phyloP scores from a whole-genome alignment of 2,113 vertebrate species.

The Ploceus nigricollis region DNA sequence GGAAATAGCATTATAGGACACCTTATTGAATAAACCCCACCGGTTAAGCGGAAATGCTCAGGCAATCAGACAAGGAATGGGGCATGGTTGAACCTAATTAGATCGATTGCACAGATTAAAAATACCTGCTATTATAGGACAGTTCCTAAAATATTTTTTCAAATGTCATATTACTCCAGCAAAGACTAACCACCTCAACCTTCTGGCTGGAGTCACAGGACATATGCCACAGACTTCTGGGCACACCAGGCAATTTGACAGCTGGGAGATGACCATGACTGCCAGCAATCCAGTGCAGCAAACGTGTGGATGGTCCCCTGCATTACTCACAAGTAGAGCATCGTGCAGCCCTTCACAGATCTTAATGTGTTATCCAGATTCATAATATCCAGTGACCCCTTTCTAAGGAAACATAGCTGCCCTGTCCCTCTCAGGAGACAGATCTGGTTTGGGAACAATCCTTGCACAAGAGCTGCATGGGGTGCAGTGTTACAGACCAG shows the following conservation, averaged over 20 bases:
- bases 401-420: neutral
- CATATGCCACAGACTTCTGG: neutral
- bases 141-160: constrained; percentile 56
- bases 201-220: neutral
- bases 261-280: neutral
- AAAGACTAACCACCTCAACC: neutral
- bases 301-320: fast-evolving
- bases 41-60: constrained; percentile 35
- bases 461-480: neutral
- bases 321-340: fast-evolving
- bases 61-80: constrained; percentile 36
- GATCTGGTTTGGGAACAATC: neutral
- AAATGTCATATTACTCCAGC: neutral
- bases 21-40: constrained; percentile 60
- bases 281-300: neutral
- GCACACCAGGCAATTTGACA: neutral
- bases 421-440: neutral
- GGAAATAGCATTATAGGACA: constrained; percentile 61
- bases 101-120: constrained; percentile 46
- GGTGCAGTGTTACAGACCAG: neutral
- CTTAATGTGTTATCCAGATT: neutral
- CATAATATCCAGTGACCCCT: neutral
- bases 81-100: constrained; percentile 47
- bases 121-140: constrained; percentile 24
- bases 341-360: neutral